A percentile compares a stretch with the other conserved stretches of the same genome.
These are phyloP conservation scores for Nematopogon swammerdamellus DNA, from an alignment of 2,888 invertebrate genomes.

Conservation along the genomic window DNA sequence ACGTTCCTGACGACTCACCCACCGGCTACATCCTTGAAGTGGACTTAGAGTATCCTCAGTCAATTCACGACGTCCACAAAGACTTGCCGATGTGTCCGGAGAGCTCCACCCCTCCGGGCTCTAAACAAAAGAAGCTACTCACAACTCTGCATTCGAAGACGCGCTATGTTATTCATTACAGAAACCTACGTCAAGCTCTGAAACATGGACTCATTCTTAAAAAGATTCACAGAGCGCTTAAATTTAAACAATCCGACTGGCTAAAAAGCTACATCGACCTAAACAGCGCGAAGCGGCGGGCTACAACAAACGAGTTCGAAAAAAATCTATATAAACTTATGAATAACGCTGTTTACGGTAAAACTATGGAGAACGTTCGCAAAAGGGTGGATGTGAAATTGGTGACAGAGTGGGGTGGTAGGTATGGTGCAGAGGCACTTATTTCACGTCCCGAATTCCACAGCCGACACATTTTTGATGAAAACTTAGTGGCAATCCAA, in stretches of 20 bases:
- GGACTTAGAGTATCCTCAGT: slow-evolving; percentile 11
- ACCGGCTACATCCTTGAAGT: slow-evolving; percentile 16
- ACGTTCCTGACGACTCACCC: slow-evolving; percentile 8
- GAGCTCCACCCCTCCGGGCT: slow-evolving; percentile 5
- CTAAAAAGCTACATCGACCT: slow-evolving; percentile 15
- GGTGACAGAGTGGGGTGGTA: slow-evolving; percentile 6
- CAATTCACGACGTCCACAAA: slow-evolving; percentile 8
- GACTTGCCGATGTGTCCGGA: slow-evolving; percentile 5
- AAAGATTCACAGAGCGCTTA: slow-evolving; percentile 14
- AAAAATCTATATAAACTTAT: slow-evolving; percentile 12
- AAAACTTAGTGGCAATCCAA: slow-evolving; percentile 12
- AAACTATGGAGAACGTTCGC: slow-evolving; percentile 12
- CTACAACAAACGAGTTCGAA: slow-evolving; percentile 9
- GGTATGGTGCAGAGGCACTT: slow-evolving; percentile 2
- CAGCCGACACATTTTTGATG: slow-evolving; percentile 6
- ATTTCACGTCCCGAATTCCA: slow-evolving; percentile 3
- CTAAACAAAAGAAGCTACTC: slow-evolving; percentile 12
- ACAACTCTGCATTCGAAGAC: slow-evolving; percentile 15
- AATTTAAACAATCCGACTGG: slow-evolving; percentile 18
- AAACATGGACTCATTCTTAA: slow-evolving; percentile 16
- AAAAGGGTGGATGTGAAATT: slow-evolving; percentile 9
- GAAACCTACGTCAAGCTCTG: slow-evolving; percentile 16
- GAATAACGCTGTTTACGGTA: too few relatives aligned
- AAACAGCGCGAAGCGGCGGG: slow-evolving; percentile 9
- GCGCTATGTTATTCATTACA: slow-evolving; percentile 19